Evolutionary conservation across 2,797 vertebrate genomes (phyloP).

Genomic region (Otus scops): DNA sequence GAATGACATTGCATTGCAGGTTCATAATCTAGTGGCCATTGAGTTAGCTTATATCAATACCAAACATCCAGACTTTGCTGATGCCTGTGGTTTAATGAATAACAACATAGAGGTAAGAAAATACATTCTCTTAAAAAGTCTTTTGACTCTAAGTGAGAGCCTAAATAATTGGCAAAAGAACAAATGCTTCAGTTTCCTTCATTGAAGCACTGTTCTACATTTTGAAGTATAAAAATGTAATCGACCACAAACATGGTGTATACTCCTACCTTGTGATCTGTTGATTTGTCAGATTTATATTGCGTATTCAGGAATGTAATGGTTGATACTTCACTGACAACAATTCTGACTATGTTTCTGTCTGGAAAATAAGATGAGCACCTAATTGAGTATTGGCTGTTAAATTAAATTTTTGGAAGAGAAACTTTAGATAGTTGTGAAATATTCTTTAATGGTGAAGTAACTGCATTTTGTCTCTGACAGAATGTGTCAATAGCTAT

Average conservation of each 20-base stretch:
- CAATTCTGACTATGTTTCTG: neutral
- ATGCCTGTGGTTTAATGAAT: constrained; percentile 96
- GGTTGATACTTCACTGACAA: neutral
- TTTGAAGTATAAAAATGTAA: neutral
- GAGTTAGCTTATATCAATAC: constrained; percentile 99
- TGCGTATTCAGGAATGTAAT: neutral
- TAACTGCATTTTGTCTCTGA: neutral
- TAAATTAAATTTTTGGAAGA: neutral
- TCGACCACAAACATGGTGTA: neutral
- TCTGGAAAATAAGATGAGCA: neutral
- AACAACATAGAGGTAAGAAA: constrained; percentile 95
- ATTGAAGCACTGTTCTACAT: neutral
- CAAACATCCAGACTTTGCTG: constrained; percentile 97
- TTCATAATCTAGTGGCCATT: constrained; percentile 97
- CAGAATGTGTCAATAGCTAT: neutral
- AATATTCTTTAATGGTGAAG: neutral
- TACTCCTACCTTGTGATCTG: neutral
- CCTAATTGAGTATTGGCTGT: neutral
- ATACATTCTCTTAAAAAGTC: neutral
- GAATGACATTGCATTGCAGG: constrained; percentile 74
- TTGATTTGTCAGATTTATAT: neutral
- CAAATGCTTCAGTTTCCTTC: neutral
- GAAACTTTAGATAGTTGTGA: neutral
- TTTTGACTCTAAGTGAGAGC: neutral
- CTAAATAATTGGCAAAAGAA: neutral